Evolutionary conservation across 2,888 invertebrate species (phyloP).

Genomic region (Metellina segmentata): DNA sequence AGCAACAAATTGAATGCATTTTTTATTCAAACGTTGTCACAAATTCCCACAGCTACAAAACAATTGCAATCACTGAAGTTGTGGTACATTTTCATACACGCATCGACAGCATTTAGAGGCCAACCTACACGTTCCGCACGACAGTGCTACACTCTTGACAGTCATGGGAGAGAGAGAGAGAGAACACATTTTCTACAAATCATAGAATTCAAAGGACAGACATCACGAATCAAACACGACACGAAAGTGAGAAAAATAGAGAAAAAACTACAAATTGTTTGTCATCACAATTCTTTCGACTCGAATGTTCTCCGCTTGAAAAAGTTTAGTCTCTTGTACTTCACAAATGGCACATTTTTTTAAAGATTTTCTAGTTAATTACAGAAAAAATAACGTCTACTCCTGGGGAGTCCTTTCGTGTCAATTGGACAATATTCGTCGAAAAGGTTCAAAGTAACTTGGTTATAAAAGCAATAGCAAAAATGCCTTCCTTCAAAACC

Average conservation of each 20-base stretch:
- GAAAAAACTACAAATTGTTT: neutral
- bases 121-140: neutral
- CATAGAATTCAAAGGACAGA: neutral
- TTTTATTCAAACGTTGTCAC: too few species aligned
- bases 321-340: too few species aligned
- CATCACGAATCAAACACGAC: neutral
- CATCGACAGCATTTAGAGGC: slow-evolving; percentile 35
- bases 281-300: neutral
- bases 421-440: too few species aligned
- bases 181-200: neutral
- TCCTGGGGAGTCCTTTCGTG: too few species aligned
- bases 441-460: too few species aligned
- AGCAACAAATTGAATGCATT: neutral
- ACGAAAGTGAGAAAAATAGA: neutral
- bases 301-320: neutral
- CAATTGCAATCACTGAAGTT: slow-evolving; percentile 20
- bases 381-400: too few species aligned
- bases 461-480: too few species aligned
- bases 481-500: too few species aligned
- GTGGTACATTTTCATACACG: neutral
- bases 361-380: too few species aligned
- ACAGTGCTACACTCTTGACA: neutral
- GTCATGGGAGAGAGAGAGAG: neutral
- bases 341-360: too few species aligned
- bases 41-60: slow-evolving; percentile 27